A percentile compares a stretch with the other conserved stretches of the same genome.
phyloP scores from a whole-genome alignment of 2,113 vertebrate genomes.

The Myrmophylax atrothorax region DNA sequence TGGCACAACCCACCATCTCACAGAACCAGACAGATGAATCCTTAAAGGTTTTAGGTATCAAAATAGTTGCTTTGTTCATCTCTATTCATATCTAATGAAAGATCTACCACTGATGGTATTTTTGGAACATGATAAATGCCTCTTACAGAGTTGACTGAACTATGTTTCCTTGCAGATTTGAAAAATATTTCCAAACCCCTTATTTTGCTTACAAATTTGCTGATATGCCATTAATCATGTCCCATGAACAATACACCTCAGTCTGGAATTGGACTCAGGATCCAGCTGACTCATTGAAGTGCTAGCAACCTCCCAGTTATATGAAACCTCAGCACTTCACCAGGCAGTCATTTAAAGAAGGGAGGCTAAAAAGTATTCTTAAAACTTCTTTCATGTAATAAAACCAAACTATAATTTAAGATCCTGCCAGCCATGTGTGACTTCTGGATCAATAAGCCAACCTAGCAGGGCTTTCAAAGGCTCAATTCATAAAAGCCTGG shows the following conservation, averaged over 20 bases:
- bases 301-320: background rate
- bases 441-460: slow-evolving; percentile 59
- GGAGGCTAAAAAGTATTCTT: background rate
- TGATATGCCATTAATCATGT: background rate
- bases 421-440: slow-evolving; percentile 17
- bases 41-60: background rate
- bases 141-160: background rate
- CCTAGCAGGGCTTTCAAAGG: slow-evolving; percentile 43
- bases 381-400: slow-evolving; percentile 57
- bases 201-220: background rate
- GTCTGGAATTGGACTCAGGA: background rate
- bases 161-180: background rate
- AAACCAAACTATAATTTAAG: slow-evolving; percentile 65
- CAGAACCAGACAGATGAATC: background rate
- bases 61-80: background rate
- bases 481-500: slow-evolving; percentile 27
- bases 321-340: slow-evolving; percentile 47
- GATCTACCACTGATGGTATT: background rate
- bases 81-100: background rate
- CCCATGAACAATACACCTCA: background rate
- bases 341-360: slow-evolving; percentile 21
- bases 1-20: background rate
- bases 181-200: background rate
- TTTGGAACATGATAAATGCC: background rate
- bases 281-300: slow-evolving; percentile 8